Base-by-base conservation (phyloP, 2,888 invertebrate genomes). In the Cheiracanthium punctorium region DNA sequence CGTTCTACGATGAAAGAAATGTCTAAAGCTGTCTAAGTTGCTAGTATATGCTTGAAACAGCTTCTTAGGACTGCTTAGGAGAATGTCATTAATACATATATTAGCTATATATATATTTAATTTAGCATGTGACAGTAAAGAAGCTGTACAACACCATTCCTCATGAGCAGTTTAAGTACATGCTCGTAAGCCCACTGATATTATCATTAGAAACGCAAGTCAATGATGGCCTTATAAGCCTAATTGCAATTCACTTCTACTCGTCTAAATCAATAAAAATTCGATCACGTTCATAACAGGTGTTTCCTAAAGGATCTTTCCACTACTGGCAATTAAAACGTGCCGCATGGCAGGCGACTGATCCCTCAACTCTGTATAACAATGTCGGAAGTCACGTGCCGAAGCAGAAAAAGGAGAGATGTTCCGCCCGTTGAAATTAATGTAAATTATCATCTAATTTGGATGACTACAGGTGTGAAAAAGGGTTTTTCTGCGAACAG, bases 261-360 rank as follows among this genome's bases (percentile, higher is more conserved):
- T 24, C 58, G 24, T 58, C 58, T 20, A 58, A 58, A 58, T 58
- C 58, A 58, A 58, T 58, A 58, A 58, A 20, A 58, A 58, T 4
- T 5, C 4, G 4, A 58, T 58, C 58, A 20, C 58, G 58, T 58
- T 5, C 8, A 5, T 24, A 58, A 58, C 58, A 58, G 58, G 58
- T 58, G 58, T 20, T 48, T 24, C 14, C 20, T 17, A 17, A 10
- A 12, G 2, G n/a, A n/a, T 48, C 17, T 48, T 17, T 48, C 48
- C 2, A 8, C 37, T 12, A 17, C 24, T 17, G 58, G 24, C 58
- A 58, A 58, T 58, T 58, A 58, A 58, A 58, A 58, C 20, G 20
- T 58, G 24, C 58, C 58, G 58, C 58, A 58, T 58, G 58, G 58
- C 58, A 58, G 58, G 12, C 58, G 58, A 58, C 58, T 17, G 20